Base-by-base conservation (phyloP, 2,797 vertebrate genomes). In the Acanthurus tractus region DNA sequence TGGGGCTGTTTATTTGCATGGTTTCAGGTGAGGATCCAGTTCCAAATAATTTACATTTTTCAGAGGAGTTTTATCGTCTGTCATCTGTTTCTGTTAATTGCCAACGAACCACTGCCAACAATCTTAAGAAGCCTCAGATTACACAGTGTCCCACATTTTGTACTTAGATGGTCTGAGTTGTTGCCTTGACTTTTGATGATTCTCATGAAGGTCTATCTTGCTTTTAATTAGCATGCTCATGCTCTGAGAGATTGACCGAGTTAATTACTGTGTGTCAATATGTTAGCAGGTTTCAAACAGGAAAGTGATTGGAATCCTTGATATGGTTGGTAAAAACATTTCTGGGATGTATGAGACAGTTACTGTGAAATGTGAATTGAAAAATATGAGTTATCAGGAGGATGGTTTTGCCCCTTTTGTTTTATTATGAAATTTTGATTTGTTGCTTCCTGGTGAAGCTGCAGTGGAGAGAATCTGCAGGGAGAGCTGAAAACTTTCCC, bases 351-450 rank as follows among this genome's bases (percentile, higher is more conserved):
- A 14, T 64, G 48, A 55, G 44, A 45, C 25, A 4, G 25, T 29
- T 29, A 29, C 25, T 29, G 3, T 29, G 25, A 29, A 29, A 29
- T 29, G 25, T 29, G 25, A 29, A 4, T 4, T 3, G 25, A 29
- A 38, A 59, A 70, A 63, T 22, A 57, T 23, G 6, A 70, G 8
- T 52, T 40, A 22, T 20, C 63, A 42, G 20, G 25, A 18, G 69
- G 20, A 65, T 45, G n/a, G 20, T 38, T 53, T 52, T 44, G 15
- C 1, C 1, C 22, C 18, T 55, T 2, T 72, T 0, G 4, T n/a
- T 65, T 40, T 82, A 20, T 83, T 76, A 77, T 75, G 25, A 36
- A 75, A 81, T 84, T 78, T 81, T 73, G 36, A 86, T 84, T 70
- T 34, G 17, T 14, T 63, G 15, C 70, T 59, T 73, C 63, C 69